Conservation (phyloP, 2,113 vertebrate genomes). For the Entomyzon cyanotis region DNA sequence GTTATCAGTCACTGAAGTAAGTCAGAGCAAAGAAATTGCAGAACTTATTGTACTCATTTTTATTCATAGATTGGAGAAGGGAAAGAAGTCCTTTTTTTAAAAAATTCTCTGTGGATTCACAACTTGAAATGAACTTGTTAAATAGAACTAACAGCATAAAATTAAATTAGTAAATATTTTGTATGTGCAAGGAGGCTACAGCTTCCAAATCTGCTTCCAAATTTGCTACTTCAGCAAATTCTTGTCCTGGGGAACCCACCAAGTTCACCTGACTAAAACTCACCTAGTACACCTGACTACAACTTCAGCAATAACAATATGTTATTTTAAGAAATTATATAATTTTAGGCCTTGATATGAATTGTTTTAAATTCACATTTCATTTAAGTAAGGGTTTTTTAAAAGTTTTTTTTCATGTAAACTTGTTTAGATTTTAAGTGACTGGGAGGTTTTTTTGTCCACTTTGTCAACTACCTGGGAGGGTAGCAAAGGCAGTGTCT, state of each 20-base stretch:
- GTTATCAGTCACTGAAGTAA: background rate
- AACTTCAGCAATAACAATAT: background rate
- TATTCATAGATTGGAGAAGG: background rate
- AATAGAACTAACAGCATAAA: background rate
- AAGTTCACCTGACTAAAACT: background rate
- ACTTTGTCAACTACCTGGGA: background rate
- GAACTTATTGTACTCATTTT: background rate
- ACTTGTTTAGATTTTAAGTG: background rate
- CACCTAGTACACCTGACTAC: background rate
- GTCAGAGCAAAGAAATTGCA: background rate
- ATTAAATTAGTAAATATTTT: background rate
- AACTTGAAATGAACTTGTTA: background rate
- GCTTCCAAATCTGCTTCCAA: background rate
- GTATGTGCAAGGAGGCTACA: background rate
- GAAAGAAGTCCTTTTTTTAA: background rate
- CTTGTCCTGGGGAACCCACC: background rate
- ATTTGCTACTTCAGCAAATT: background rate
- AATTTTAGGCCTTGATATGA: background rate
- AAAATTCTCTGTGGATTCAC: background rate
- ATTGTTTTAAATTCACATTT: background rate
- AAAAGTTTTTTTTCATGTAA: background rate
- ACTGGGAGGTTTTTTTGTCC: fast-evolving
- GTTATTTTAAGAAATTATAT: background rate
- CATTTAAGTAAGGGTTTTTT: background rate
- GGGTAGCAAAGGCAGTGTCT: background rate